Evolutionary conservation across 2,888 invertebrate genomes (phyloP), one percentile per base, ranked within the genome.

Genomic region (Athalia rosae): DNA sequence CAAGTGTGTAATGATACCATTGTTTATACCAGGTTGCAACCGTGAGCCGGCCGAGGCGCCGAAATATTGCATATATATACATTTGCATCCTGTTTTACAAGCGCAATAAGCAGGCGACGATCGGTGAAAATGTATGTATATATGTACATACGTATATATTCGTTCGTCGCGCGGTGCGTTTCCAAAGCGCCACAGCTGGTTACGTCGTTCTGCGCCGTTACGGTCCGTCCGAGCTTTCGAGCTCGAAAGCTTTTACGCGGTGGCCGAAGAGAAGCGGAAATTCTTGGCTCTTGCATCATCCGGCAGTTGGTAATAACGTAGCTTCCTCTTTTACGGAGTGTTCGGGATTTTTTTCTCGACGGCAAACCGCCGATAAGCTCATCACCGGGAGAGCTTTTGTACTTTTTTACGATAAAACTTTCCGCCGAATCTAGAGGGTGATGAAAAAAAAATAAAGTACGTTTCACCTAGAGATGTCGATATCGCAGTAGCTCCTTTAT

Each of bases 1-100:
- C 56, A 56, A 80, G 80, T 80, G 81, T 73, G 76, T 85, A 84
- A 86, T 84, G 81, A 84, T 58, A 82, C 76, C 82, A 83, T 85
- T 86, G 85, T 86, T 86, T 85, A 84, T 82, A 84, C 82, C 74
- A 84, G 83, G 84, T 84, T 84, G 83, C 81, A 85, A 81, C 28
- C 28, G 28, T 28, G 28, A 28, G 28, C 28, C 28, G 28, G 76
- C 61, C n/a, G n/a, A n/a, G 61, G 48, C 76, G 76, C 59, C 63
- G 76, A 48, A 11, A n/a, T 11, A 28, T 28, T 13, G 59, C n/a
- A 9, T 13, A 4, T 59, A 15, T 7, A 9, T 59, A 15, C 7
- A 9, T 9, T 15, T 59, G n/a, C 7, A 59, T 13, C 15, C n/a
- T 11, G 13, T 13, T 28, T 28, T 28, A 28, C 28, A 28, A 28